These are phyloP conservation scores for Dorcus hopei DNA, from an alignment of 2,888 invertebrate species.

Conservation along the genomic window DNA sequence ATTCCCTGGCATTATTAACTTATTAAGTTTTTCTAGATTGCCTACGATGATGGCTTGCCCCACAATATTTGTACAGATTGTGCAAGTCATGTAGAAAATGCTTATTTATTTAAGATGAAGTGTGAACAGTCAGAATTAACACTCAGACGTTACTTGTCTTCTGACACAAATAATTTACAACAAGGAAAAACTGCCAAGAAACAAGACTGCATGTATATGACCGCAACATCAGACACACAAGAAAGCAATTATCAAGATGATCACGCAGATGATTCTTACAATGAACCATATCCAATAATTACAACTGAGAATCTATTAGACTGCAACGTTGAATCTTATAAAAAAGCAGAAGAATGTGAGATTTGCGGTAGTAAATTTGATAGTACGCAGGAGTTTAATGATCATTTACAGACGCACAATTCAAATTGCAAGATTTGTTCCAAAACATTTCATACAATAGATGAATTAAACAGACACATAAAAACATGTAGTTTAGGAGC, in stretches of 20 bases:
- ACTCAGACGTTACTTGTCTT: conserved; percentile 21
- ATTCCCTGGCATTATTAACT: neutral
- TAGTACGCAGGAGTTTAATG: conserved; percentile 19
- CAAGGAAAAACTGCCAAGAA: too few species aligned
- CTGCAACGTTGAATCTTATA: neutral
- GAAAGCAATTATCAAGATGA: neutral
- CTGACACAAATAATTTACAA: neutral
- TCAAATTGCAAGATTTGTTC: neutral
- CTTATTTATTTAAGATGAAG: conserved; percentile 28
- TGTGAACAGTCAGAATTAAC: conserved; percentile 29
- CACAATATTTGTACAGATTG: conserved; percentile 26
- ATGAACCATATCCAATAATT: neutral
- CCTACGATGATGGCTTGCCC: conserved; percentile 29
- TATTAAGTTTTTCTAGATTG: conserved; percentile 20
- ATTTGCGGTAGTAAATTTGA: conserved; percentile 19
- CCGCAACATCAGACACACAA: neutral
- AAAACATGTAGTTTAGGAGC: too few species aligned
- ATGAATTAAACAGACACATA: too few species aligned
- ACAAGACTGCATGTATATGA: neutral
- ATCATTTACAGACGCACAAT: conserved; percentile 19
- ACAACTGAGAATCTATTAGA: neutral
- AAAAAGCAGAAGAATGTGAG: conserved; percentile 16
- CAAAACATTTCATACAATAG: too few species aligned
- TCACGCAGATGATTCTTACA: neutral
- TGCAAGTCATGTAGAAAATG: conserved; percentile 26